phyloP scores from a whole-genome alignment of 2,113 vertebrate species.

The Merops nubicus region DNA sequence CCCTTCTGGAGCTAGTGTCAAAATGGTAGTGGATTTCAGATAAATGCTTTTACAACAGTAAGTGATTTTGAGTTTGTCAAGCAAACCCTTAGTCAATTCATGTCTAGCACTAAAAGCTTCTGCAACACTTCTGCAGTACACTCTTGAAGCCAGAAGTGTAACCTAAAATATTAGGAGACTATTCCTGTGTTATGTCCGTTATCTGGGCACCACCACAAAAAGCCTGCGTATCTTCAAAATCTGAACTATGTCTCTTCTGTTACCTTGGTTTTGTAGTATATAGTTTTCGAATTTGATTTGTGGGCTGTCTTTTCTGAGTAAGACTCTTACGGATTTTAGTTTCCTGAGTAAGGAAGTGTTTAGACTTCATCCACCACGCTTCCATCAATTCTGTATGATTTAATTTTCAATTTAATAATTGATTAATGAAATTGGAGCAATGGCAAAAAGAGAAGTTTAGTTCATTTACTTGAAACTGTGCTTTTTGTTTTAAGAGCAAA shows the following conservation, averaged over 20 bases:
- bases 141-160: background rate
- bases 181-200: accelerated
- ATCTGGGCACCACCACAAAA: background rate
- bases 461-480: background rate
- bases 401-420: background rate
- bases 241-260: background rate
- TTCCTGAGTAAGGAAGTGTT: background rate
- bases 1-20: background rate
- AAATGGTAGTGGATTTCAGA: background rate
- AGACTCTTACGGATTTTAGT: background rate
- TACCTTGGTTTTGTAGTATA: background rate
- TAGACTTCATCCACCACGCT: background rate
- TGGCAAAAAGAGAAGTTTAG: background rate
- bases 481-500: background rate
- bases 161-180: background rate
- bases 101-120: background rate
- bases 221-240: background rate
- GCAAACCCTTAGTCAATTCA: background rate
- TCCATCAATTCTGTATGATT: background rate
- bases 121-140: background rate
- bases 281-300: background rate
- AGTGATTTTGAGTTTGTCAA: background rate
- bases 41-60: background rate
- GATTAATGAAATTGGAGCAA: background rate
- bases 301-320: background rate